phyloP scores from a whole-genome alignment of 2,113 vertebrate species.

The Campylomormyrus tamandua region DNA sequence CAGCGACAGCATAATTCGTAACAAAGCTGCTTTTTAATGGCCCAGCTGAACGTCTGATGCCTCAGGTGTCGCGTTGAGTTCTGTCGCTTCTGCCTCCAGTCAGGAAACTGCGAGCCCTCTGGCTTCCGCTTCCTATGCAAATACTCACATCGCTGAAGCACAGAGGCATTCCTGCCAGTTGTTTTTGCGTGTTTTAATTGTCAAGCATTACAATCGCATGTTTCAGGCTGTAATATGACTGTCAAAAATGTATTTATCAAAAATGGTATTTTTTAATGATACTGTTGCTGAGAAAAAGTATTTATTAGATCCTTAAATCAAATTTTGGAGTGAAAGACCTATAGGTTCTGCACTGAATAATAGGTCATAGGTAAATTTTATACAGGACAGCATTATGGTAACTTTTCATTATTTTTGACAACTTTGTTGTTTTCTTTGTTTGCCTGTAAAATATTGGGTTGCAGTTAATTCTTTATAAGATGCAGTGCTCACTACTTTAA shows the following conservation, averaged over 20 bases:
- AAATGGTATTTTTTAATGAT: neutral
- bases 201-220: neutral
- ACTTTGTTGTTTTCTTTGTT: slow-evolving; percentile 11
- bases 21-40: slow-evolving; percentile 35
- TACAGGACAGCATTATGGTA: neutral
- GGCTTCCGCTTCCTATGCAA: neutral
- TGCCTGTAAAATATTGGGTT: slow-evolving; percentile 23
- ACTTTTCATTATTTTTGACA: neutral
- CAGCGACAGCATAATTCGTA: slow-evolving; percentile 27
- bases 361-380: neutral
- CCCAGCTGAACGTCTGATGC: neutral
- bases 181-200: neutral
- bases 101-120: neutral
- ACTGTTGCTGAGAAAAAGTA: neutral
- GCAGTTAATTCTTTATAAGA: neutral
- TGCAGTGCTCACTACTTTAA: neutral
- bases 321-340: neutral
- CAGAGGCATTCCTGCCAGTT: neutral
- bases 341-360: neutral
- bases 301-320: neutral
- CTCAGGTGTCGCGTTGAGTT: slow-evolving; percentile 32
- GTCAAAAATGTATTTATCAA: neutral
- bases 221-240: neutral
- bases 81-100: neutral
- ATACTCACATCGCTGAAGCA: neutral